Evolutionary conservation across 2,888 invertebrate genomes (phyloP), one percentile per base, ranked within the genome.

Genomic region (Stenodera caucasica): DNA sequence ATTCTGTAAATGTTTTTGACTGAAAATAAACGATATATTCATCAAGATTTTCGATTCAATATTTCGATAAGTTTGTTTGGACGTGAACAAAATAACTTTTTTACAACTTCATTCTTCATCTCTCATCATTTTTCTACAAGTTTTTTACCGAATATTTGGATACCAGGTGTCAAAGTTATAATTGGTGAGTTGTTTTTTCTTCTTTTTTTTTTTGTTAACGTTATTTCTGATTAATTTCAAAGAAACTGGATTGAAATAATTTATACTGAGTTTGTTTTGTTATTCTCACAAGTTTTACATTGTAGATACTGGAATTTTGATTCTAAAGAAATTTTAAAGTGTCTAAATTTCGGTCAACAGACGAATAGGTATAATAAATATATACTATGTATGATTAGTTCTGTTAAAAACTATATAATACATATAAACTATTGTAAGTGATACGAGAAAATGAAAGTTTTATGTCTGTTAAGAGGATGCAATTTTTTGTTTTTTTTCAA

Each of bases 311-410:
- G 21, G 4, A 21, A 45, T 21, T 45, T 45, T 18, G 45, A 45
- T 21, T 12, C 18, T 21, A 45, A 12, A 12, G 45, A 45, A 21
- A 45, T 45, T 3, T 21, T 9, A 7, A 45, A 59, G 55, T n/a
- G 40, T 52, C 52, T 55, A 21, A 53, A 49, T 49, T 23, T 12
- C 49, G 23, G 18, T 51, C 52, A 45, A 51, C 59, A 21, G 45
- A 21, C 45, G n/a, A n/a, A n/a, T n/a, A n/a, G n/a, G n/a, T n/a
- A n/a, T n/a, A n/a, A n/a, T n/a, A n/a, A n/a, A n/a, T n/a, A n/a
- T n/a, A n/a, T n/a, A n/a, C n/a, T n/a, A n/a, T 45, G 21, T 21
- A 57, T 21, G 53, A 57, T 56, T 57, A 56, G 53, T 57, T 51
- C 29, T n/a, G 15, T 26, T 51, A 2, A 7, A n/a, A n/a, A n/a